A percentile compares a stretch with the other conserved stretches of the same genome.
These are phyloP conservation scores for Drosophila pegasa DNA, from an alignment of 2,888 invertebrate genomes.

Conservation along the genomic window DNA sequence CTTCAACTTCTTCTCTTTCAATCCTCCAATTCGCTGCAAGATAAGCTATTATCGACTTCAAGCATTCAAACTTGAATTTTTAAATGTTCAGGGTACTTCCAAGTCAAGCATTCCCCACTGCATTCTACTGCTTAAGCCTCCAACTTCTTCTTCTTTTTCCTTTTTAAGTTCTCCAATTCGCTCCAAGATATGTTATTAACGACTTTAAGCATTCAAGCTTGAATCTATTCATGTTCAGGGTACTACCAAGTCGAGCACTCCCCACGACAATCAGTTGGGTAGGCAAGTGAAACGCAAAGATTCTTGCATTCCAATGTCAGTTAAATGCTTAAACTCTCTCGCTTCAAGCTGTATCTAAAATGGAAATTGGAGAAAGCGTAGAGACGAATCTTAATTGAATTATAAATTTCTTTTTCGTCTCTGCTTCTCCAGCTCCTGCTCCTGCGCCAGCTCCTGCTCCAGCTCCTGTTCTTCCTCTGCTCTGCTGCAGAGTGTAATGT, in stretches of 20 bases:
- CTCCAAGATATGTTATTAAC: not conserved
- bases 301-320: not conserved
- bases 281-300: not conserved
- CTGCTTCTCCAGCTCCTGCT: not conserved
- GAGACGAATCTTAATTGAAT: not conserved
- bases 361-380: not conserved
- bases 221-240: not conserved
- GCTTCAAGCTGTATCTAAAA: not conserved
- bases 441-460: too few species aligned
- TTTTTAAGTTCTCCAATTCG: too few species aligned
- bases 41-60: not conserved
- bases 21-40: too few species aligned
- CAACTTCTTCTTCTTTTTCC: not conserved
- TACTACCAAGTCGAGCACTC: not conserved
- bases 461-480: not conserved
- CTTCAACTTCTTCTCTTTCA: too few species aligned
- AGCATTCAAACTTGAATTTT: too few species aligned
- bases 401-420: not conserved
- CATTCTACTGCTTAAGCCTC: not conserved
- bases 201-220: too few species aligned
- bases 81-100: too few species aligned
- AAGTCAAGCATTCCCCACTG: too few species aligned
- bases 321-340: not conserved
- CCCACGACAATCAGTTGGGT: not conserved
- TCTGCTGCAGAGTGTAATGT: conserved; percentile 4